Percentiles rank a stretch among this genome's conserved stretches.
Evolutionary conservation across 2,888 invertebrate species (phyloP).

Genomic region (Rotaria magnacalcarata): DNA sequence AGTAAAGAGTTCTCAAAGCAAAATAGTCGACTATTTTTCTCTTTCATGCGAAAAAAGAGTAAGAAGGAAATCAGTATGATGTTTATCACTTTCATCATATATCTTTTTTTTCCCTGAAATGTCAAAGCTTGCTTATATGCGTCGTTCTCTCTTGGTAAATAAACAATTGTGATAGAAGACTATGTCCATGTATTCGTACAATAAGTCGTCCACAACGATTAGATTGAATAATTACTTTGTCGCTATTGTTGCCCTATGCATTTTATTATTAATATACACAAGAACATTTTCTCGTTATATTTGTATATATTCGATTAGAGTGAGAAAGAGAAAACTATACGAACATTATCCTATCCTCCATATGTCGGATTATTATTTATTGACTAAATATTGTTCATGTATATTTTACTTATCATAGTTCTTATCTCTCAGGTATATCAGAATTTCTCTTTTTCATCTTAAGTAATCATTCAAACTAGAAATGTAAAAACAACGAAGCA

Average conservation of each 20-base stretch:
- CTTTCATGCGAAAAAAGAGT: not conserved
- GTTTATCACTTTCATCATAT: not conserved
- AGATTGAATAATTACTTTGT: not conserved
- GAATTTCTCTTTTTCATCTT: not conserved
- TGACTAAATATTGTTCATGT: not conserved
- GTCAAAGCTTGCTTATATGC: not conserved
- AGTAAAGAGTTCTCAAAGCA: not conserved
- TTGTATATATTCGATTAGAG: not conserved
- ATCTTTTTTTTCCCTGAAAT: no score
- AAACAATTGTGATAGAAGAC: not conserved
- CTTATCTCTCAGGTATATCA: not conserved
- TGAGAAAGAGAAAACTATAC: no score
- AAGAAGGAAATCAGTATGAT: not conserved
- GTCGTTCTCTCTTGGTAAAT: not conserved
- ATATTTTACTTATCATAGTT: not conserved
- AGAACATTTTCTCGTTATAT: not conserved
- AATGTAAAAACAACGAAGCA: no score
- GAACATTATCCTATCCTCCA: no score
- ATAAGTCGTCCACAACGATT: not conserved
- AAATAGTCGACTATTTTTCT: not conserved
- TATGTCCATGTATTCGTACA: not conserved
- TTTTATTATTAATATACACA: not conserved
- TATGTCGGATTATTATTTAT: no score
- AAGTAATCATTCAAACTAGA: not conserved
- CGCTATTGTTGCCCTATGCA: not conserved